Evolutionary conservation across 2,888 invertebrate species (phyloP).

Genomic region (Cephus nigrinus): DNA sequence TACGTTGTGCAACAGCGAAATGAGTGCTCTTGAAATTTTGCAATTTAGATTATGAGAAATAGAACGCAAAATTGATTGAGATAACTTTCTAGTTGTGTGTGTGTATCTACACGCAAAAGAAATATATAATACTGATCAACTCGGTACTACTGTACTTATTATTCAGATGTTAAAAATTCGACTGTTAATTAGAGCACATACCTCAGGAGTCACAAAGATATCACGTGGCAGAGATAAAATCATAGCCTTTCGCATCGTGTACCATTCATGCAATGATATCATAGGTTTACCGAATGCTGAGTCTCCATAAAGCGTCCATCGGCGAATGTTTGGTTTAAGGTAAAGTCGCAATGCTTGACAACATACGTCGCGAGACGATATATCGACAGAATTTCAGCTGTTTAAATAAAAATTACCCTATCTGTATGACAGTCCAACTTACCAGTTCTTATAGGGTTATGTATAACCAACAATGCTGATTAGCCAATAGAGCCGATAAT

Average conservation of each 20-base stretch:
- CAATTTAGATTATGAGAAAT: neutral
- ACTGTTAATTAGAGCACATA: neutral
- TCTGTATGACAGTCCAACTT: neutral
- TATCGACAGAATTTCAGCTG: neutral
- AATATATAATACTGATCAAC: neutral
- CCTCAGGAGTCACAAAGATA: neutral
- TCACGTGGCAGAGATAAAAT: neutral
- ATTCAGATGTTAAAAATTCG: neutral
- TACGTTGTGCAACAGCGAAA: neutral
- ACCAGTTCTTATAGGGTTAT: neutral
- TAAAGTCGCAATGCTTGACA: neutral
- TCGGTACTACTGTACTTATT: neutral
- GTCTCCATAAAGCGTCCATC: neutral
- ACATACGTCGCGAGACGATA: neutral
- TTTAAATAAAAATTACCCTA: neutral
- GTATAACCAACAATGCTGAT: neutral
- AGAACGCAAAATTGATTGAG: neutral
- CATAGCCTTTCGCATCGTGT: neutral
- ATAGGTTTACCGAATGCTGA: neutral
- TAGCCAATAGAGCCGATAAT: neutral
- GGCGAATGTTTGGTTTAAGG: neutral
- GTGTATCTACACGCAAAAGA: neutral
- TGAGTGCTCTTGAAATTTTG: neutral
- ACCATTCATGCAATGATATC: neutral
- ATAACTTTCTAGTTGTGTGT: neutral